These are phyloP conservation scores for Beroe ovata DNA, from an alignment of 37 sponge, comb jelly and placozoan species.

Conservation along the genomic window DNA sequence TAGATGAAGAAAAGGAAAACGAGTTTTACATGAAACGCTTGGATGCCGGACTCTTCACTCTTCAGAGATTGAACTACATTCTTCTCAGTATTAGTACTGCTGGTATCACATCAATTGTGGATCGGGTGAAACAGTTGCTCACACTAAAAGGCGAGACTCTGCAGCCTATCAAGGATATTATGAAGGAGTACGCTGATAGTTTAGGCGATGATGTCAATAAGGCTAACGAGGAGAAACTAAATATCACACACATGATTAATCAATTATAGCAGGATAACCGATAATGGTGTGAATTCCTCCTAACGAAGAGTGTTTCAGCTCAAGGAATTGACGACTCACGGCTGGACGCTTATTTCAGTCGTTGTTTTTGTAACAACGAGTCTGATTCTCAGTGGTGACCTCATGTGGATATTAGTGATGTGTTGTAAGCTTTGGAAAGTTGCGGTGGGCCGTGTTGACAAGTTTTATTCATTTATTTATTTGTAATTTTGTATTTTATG, in stretches of 20 bases:
- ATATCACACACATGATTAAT: conserved; percentile 61
- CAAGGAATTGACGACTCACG: too few relatives aligned
- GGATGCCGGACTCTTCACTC: conserved; percentile 91
- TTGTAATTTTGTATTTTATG: too few relatives aligned
- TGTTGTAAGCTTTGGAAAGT: too few relatives aligned
- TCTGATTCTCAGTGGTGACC: too few relatives aligned
- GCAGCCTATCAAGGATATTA: conserved; percentile 66
- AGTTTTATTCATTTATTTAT: too few relatives aligned
- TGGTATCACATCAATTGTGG: conserved; percentile 60
- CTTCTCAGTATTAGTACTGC: conserved; percentile 75
- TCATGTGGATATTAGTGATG: too few relatives aligned
- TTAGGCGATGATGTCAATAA: conserved; percentile 67
- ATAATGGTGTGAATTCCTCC: too few relatives aligned
- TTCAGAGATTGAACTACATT: conserved; percentile 87
- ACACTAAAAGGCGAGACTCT: conserved; percentile 74
- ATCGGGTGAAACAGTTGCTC: conserved; percentile 72
- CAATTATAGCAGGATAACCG: conserved; percentile 22
- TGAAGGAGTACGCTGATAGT: conserved; percentile 74
- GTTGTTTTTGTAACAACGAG: too few relatives aligned
- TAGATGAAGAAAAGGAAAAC: conserved; percentile 73
- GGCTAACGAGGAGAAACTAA: conserved; percentile 57
- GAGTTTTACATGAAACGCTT: conserved; percentile 79
- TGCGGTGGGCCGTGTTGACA: too few relatives aligned
- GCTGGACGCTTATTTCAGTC: too few relatives aligned
- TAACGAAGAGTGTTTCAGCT: too few relatives aligned